A percentile compares a stretch with the other conserved stretches of the same genome.
phyloP scores from a whole-genome alignment of 2,113 vertebrate species.

The Pseudorhombus dupliciocellatus region DNA sequence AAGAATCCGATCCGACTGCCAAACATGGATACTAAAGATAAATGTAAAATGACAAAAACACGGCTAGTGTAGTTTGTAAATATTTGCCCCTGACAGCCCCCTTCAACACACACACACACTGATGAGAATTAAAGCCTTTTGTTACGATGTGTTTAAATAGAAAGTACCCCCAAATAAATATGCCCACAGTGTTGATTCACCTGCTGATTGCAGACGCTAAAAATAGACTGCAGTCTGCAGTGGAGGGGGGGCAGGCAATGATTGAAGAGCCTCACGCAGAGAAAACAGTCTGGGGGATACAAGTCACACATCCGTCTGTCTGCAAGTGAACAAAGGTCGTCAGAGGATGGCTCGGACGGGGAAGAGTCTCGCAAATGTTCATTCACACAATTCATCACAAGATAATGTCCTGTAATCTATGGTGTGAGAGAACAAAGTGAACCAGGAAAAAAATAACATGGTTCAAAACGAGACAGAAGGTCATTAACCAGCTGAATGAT shows the following conservation, averaged over 20 bases:
- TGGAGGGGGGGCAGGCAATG: constrained; percentile 43
- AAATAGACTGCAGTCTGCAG: constrained; percentile 59
- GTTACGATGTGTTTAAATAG: constrained; percentile 14
- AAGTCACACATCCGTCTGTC: constrained; percentile 19
- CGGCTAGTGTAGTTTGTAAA: constrained; percentile 41
- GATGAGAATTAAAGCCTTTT: constrained; percentile 26
- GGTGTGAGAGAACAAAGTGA: neutral
- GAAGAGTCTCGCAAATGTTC: neutral
- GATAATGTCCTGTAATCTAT: constrained; percentile 18
- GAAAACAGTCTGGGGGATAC: constrained; percentile 28
- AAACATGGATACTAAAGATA: constrained; percentile 35
- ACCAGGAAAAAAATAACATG: neutral
- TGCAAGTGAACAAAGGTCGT: constrained; percentile 18
- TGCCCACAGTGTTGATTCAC: constrained; percentile 35
- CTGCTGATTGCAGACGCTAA: constrained; percentile 56
- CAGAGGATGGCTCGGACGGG: constrained; percentile 7
- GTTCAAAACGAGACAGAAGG: constrained; percentile 9
- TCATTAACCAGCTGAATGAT: constrained; percentile 40
- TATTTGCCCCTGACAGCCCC: constrained; percentile 25
- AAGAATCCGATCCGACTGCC: constrained; percentile 17
- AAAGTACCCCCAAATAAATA: constrained; percentile 57
- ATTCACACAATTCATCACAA: constrained; percentile 10
- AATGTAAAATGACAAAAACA: constrained; percentile 49
- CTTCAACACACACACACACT: constrained; percentile 6
- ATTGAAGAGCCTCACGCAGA: constrained; percentile 55